Evolutionary conservation across 1,140 invertebrate species (phyloP).

Genomic region (Condylostylus longicornis): DNA sequence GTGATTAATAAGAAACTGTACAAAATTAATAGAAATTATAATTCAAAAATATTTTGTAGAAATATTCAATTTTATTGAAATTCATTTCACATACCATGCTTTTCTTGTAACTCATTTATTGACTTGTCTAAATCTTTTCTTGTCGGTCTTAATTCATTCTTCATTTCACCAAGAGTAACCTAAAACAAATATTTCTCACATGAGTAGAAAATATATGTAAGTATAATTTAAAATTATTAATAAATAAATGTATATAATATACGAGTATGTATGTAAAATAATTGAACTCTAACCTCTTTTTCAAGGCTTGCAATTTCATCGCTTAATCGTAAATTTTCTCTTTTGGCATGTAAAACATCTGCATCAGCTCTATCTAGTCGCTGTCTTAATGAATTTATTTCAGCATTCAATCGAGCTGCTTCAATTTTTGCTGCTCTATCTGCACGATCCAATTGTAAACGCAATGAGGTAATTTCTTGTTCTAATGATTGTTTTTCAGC

Average conservation of each 20-base stretch:
- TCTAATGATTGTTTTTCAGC: conserved; percentile 60
- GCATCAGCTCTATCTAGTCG: conserved; percentile 60
- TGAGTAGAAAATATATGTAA: no score
- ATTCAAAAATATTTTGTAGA: no score
- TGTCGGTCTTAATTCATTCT: conserved; percentile 38
- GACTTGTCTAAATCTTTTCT: conserved; percentile 55
- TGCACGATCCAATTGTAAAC: conserved; percentile 45
- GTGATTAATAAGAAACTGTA: no score
- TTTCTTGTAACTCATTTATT: conserved; percentile 60
- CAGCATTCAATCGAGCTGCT: conserved; percentile 51
- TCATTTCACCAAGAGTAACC: conserved; percentile 32
- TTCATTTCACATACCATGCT: conserved; percentile 52
- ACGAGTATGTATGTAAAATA: neutral
- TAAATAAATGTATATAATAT: neutral
- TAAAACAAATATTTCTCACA: no score
- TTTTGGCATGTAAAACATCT: conserved; percentile 55
- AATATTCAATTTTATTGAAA: neutral
- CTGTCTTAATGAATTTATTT: conserved; percentile 60
- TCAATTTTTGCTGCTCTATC: conserved; percentile 60
- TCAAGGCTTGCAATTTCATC: conserved; percentile 61
- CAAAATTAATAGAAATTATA: no score
- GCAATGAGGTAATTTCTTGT: conserved; percentile 51
- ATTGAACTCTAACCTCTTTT: conserved; percentile 45
- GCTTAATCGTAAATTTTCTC: conserved; percentile 55
- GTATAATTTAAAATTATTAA: neutral